Base-by-base conservation (phyloP, 2,113 vertebrate genomes). In the Campylomormyrus tamandua region DNA sequence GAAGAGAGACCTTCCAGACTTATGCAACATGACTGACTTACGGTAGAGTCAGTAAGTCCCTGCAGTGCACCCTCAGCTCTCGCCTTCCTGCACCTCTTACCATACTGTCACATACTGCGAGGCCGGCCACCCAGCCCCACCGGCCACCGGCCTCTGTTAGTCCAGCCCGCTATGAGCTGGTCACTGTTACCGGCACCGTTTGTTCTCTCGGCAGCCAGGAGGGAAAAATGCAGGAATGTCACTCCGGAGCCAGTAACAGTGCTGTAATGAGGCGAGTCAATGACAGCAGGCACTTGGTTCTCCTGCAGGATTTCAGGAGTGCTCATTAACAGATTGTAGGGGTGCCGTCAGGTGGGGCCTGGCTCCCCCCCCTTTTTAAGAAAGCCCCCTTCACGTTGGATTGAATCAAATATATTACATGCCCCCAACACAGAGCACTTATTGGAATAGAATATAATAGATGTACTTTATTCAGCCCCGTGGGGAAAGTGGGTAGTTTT, bases 311-410 rank as follows among this genome's bases (percentile, higher is more conserved):
- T 83, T 52, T 90, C 89, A 17, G 80, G 17, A 5, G n/a, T 27
- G 24, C 90, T 90, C 66, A 90, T 90, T 90, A 90, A 77, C 66
- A 56, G 31, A 86, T 31, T 48, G 35, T 19, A 42, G 77, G 49
- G 35, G 50, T 42, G 58, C 24, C 46, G 4, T n/a, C 13, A 1
- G 62, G 39, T 70, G 0, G 86, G 52, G 62, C 9, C 88, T n/a
- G 17, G 21, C 84, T 0, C 35, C 48, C 56, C 46, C 42, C 6
- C 56, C 83, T n/a, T 17, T 83, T 19, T 45, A 27, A 62, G 89
- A 46, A 39, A 48, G 11, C 42, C 17, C 27, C 84, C 49, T 21
- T 46, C 83, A 42, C 85, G 3, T 5, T 80, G 35, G 74, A 80
- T 21, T 19, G 35, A 35, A 42, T 42, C 74, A 80, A 80, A 42